Evolutionary conservation across 1,140 invertebrate genomes (phyloP).

Genomic region (Apocrypta bakeri): DNA sequence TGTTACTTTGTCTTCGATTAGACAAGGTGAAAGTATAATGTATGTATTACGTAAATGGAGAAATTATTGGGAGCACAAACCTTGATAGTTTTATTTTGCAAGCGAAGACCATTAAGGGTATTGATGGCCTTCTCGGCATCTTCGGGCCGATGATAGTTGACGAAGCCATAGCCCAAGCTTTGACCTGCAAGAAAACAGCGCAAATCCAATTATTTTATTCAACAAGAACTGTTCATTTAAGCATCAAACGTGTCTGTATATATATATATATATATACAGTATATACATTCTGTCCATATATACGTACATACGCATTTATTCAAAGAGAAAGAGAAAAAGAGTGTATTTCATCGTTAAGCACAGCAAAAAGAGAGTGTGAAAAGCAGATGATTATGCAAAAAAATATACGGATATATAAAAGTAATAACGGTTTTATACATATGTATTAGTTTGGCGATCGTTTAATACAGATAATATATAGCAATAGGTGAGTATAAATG

Average conservation of each 20-base stretch:
- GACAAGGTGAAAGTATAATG: not conserved
- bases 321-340: too few relatives aligned
- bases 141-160: slow-evolving; percentile 97
- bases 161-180: slow-evolving; percentile 99
- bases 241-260: too few relatives aligned
- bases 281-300: not conserved
- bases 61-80: slow-evolving; percentile 76
- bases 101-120: slow-evolving; percentile 95
- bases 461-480: not conserved
- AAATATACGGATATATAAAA: slow-evolving; percentile 3
- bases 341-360: slow-evolving; percentile 9
- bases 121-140: slow-evolving; percentile 99
- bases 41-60: not conserved
- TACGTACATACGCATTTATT: too few relatives aligned
- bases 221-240: not conserved
- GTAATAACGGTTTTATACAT: not conserved
- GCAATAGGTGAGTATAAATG: not conserved
- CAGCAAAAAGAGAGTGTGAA: slow-evolving; percentile 22
- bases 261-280: not conserved
- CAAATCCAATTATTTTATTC: slow-evolving; percentile 45
- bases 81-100: slow-evolving; percentile 99
- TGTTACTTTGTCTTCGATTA: too few relatives aligned
- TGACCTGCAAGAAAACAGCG: slow-evolving; percentile 84
- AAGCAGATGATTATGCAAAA: slow-evolving; percentile 32
- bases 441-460: not conserved